A percentile compares a stretch with the other conserved stretches of the same genome.
Evolutionary conservation across 2,888 invertebrate genomes (phyloP).

Genomic region (Brachyptera putata): DNA sequence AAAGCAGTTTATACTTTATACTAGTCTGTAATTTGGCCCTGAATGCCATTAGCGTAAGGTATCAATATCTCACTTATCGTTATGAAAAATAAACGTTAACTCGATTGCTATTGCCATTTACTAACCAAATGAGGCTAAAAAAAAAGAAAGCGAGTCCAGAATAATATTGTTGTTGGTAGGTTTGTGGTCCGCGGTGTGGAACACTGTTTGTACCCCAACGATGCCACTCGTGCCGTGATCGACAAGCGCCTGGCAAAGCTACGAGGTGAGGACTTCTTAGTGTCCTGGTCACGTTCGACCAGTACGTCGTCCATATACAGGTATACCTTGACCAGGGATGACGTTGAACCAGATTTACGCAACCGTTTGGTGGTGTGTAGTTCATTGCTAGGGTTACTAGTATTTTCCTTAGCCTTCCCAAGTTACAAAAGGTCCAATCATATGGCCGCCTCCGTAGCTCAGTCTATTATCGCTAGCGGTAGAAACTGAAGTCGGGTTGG

Average conservation of each 20-base stretch:
- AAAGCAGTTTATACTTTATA: no score
- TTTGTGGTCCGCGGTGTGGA: slow-evolving; percentile 63
- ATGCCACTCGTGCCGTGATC: slow-evolving; percentile 65
- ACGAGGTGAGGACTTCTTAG: slow-evolving; percentile 42
- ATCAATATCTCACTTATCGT: no score
- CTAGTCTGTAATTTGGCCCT: no score
- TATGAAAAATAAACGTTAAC: no score
- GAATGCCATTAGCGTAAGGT: no score
- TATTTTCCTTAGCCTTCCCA: neutral
- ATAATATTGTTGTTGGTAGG: slow-evolving; percentile 52
- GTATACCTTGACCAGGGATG: slow-evolving; percentile 34
- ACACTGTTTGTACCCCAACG: slow-evolving; percentile 67
- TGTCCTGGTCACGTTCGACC: slow-evolving; percentile 43
- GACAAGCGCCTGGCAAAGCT: slow-evolving; percentile 41
- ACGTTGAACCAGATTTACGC: neutral
- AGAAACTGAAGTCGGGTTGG: no score
- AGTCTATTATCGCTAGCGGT: no score
- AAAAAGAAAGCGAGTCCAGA: no score
- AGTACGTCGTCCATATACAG: slow-evolving; percentile 43
- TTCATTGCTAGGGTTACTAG: neutral
- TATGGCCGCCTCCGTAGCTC: no score
- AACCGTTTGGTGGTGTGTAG: neutral
- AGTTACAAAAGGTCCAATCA: no score
- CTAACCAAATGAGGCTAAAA: no score
- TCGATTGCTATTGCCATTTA: no score